phyloP scores from a whole-genome alignment of 1,140 invertebrate species.

The Monochamus saltuarius region DNA sequence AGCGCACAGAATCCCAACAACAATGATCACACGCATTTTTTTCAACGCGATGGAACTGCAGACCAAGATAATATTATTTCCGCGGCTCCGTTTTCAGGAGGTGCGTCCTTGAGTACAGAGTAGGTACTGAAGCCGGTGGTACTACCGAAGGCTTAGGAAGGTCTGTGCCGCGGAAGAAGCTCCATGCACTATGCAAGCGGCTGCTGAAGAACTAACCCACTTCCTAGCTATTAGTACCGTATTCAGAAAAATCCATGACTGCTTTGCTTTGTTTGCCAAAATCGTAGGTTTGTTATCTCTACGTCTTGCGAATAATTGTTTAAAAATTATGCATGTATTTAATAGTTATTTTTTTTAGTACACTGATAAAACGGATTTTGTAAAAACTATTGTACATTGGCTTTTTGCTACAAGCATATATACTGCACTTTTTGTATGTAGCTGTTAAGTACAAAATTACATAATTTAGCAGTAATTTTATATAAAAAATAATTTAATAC shows the following conservation, averaged over 20 bases:
- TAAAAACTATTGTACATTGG: too few species aligned
- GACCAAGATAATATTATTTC: constrained; percentile 27
- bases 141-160: constrained; percentile 41
- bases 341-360: too few species aligned
- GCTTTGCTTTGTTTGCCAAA: constrained; percentile 3
- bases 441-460: too few species aligned
- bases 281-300: too few species aligned
- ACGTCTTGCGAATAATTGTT: too few species aligned
- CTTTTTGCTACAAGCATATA: too few species aligned
- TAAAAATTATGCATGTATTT: too few species aligned
- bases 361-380: too few species aligned
- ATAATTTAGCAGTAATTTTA: too few species aligned
- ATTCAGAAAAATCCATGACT: constrained; percentile 37
- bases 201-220: constrained; percentile 47
- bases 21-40: constrained; percentile 42
- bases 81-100: constrained; percentile 28
- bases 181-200: constrained; percentile 41
- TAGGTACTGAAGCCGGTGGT: constrained; percentile 36
- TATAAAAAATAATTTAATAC: too few species aligned
- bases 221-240: constrained; percentile 48
- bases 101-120: not conserved
- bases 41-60: constrained; percentile 24
- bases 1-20: constrained; percentile 37
- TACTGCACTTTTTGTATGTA: too few species aligned
- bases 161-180: constrained; percentile 41